Percentiles rank a stretch among this genome's conserved stretches.
Conservation (phyloP, 1,140 invertebrate genomes). For the Zaprionus africanus region DNA sequence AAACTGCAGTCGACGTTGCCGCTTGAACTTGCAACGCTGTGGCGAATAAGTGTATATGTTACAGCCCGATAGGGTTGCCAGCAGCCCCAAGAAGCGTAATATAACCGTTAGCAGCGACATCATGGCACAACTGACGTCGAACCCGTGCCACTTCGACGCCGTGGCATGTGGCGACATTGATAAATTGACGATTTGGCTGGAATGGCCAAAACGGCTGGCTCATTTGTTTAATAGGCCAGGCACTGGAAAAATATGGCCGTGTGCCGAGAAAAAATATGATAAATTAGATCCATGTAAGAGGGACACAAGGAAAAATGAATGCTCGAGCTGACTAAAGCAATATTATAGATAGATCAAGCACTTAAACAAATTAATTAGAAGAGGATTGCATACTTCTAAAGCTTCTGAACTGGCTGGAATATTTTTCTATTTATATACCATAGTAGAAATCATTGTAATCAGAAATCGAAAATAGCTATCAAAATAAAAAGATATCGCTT, state of each 20-base stretch:
- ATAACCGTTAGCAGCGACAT: conserved; percentile 58
- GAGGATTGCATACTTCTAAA: background rate
- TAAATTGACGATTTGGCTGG: conserved; percentile 29
- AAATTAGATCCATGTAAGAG: conserved; percentile 22
- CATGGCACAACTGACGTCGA: conserved; percentile 41
- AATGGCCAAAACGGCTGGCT: conserved; percentile 29
- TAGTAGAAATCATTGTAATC: background rate
- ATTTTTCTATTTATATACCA: background rate
- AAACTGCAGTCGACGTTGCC: conserved; percentile 1
- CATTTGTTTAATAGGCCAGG: conserved; percentile 40
- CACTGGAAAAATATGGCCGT: conserved; percentile 15
- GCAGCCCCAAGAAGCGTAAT: conserved; percentile 43
- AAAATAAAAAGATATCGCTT: no score
- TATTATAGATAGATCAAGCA: background rate
- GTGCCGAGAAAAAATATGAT: conserved; percentile 27
- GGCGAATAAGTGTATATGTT: conserved; percentile 49
- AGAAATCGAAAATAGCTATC: no score
- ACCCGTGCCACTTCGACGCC: background rate
- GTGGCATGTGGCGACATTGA: conserved; percentile 40
- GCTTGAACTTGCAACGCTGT: conserved; percentile 18
- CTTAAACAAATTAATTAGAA: background rate
- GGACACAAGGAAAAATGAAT: background rate
- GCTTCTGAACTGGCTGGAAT: background rate
- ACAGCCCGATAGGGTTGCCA: conserved; percentile 52
- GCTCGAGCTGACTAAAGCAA: background rate